Evolutionary conservation across 2,797 vertebrate genomes (phyloP).

Genomic region (Sebastes hubbsi): DNA sequence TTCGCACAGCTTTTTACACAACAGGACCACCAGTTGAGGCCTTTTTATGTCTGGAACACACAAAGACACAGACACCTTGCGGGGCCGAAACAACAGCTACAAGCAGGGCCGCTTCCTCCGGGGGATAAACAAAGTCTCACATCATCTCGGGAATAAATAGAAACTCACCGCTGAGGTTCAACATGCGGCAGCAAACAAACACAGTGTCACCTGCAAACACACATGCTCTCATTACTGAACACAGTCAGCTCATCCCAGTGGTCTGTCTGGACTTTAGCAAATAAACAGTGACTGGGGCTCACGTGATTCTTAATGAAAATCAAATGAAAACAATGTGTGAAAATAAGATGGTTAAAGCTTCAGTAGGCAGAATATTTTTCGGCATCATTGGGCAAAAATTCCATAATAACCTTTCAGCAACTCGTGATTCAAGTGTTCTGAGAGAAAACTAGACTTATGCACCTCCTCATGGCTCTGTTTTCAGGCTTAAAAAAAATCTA

Average conservation of each 20-base stretch:
- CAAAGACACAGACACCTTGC: not conserved
- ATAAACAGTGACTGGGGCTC: not conserved
- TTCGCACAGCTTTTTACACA: not conserved
- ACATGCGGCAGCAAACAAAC: not conserved
- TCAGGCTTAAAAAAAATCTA: too few relatives aligned
- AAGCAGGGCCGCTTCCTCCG: not conserved
- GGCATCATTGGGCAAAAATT: too few relatives aligned
- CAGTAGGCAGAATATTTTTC: too few relatives aligned
- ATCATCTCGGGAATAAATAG: not conserved
- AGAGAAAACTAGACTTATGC: too few relatives aligned
- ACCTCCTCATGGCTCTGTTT: too few relatives aligned
- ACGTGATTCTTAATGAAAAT: conserved; percentile 18
- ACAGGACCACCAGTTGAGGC: not conserved
- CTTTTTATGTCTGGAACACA: conserved; percentile 26
- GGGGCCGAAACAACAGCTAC: conserved; percentile 2
- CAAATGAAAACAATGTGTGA: conserved; percentile 5
- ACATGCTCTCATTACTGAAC: not conserved
- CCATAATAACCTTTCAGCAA: too few relatives aligned
- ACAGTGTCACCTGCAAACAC: not conserved
- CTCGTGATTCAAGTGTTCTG: too few relatives aligned
- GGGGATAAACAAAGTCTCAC: not conserved
- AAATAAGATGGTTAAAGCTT: not conserved
- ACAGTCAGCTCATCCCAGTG: not conserved
- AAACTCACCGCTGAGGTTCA: conserved; percentile 5
- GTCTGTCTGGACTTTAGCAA: not conserved